Conservation (phyloP, 2,888 invertebrate genomes). For the Drosophila imparisetae region DNA sequence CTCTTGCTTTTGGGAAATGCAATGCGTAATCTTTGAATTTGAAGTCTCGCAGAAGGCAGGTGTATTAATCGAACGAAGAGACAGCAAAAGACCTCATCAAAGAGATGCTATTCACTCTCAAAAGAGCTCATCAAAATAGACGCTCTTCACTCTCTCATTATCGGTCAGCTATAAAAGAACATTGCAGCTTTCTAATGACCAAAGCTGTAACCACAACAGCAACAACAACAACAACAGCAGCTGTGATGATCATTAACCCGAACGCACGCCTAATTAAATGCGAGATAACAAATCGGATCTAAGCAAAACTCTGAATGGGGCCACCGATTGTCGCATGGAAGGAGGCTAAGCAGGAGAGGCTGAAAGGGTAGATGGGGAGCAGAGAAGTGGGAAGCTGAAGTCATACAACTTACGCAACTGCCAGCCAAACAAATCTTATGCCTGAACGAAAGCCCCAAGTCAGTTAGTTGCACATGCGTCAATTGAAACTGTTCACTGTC, state of each 20-base stretch:
- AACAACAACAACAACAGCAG: neutral
- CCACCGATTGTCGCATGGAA: slow-evolving; percentile 53
- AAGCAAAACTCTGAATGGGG: slow-evolving; percentile 56
- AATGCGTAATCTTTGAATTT: slow-evolving; percentile 45
- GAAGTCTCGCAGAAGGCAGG: slow-evolving; percentile 49
- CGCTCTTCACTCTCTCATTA: slow-evolving; percentile 17
- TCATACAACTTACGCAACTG: slow-evolving; percentile 53
- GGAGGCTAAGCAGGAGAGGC: neutral
- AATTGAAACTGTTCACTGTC: slow-evolving; percentile 47
- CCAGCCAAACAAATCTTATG: slow-evolving; percentile 33
- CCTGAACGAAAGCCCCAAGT: slow-evolving; percentile 54
- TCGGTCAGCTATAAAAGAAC: slow-evolving; percentile 29
- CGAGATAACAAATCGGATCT: slow-evolving; percentile 61
- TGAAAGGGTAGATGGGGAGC: neutral
- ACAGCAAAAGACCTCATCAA: slow-evolving; percentile 14
- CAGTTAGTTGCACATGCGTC: slow-evolving; percentile 38
- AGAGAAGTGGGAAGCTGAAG: neutral
- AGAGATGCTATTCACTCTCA: slow-evolving; percentile 12
- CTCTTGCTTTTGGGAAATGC: slow-evolving; percentile 11
- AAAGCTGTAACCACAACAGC: slow-evolving; percentile 48
- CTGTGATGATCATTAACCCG: slow-evolving; percentile 50
- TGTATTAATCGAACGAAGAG: slow-evolving; percentile 54
- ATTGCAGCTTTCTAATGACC: slow-evolving; percentile 73
- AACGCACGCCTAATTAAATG: slow-evolving; percentile 76
- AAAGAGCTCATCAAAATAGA: slow-evolving; percentile 12